These are phyloP conservation scores for Leptestheria dahalacensis DNA, from an alignment of 1,140 invertebrate species.

Conservation along the genomic window DNA sequence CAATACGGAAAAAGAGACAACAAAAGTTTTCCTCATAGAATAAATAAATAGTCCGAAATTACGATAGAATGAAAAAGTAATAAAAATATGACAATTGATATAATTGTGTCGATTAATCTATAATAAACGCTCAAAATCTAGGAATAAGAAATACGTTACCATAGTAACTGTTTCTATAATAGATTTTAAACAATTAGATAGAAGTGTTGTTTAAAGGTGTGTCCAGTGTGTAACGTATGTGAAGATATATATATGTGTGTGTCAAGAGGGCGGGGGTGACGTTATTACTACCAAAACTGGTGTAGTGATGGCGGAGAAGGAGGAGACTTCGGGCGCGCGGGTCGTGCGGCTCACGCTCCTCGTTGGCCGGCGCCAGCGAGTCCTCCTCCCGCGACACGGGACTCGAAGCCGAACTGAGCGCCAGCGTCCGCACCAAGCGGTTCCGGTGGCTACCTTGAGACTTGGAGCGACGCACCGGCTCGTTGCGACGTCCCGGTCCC, in stretches of 20 bases:
- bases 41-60: too few relatives aligned
- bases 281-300: constrained; percentile 75
- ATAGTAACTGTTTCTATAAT: too few relatives aligned
- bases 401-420: constrained; percentile 61
- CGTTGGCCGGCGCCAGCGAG: constrained; percentile 22
- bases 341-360: constrained; percentile 5
- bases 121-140: too few relatives aligned
- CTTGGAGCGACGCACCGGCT: constrained; percentile 47
- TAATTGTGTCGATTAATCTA: too few relatives aligned
- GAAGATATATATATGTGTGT: too few relatives aligned
- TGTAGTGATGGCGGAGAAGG: constrained; percentile 43
- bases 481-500: constrained; percentile 1
- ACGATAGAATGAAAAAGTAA: too few relatives aligned
- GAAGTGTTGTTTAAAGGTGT: too few relatives aligned
- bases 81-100: too few relatives aligned
- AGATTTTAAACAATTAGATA: too few relatives aligned
- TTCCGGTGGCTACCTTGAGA: constrained; percentile 53
- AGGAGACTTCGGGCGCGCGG: constrained; percentile 20
- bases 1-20: constrained; percentile 2
- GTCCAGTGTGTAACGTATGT: too few relatives aligned
- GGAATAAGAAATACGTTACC: too few relatives aligned
- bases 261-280: constrained; percentile 27
- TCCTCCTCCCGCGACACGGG: constrained; percentile 46
- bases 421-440: constrained; percentile 45
- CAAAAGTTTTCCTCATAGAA: too few relatives aligned